phyloP scores from a whole-genome alignment of 2,888 invertebrate species.

The Agrochola lychnidis region DNA sequence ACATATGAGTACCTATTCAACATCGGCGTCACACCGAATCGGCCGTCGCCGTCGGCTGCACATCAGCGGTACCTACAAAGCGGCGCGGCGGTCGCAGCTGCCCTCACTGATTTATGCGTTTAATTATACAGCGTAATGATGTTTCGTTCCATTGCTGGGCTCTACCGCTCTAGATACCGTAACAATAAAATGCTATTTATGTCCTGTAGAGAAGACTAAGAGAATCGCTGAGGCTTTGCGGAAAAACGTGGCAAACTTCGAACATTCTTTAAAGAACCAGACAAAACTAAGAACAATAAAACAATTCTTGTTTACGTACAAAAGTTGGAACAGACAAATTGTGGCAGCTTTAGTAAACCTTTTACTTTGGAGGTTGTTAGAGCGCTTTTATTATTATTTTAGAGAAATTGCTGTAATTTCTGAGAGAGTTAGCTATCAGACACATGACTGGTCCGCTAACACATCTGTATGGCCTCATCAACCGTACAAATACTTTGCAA shows the following conservation, averaged over 20 bases:
- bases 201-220: slow-evolving; percentile 22
- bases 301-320: slow-evolving; percentile 36
- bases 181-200: slow-evolving; percentile 42
- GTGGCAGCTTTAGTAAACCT: slow-evolving; percentile 4
- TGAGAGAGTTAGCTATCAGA: neutral
- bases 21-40: too few species aligned
- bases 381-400: slow-evolving; percentile 2
- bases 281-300: slow-evolving; percentile 37
- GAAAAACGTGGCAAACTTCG: slow-evolving; percentile 22
- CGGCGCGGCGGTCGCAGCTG: slow-evolving; percentile 3
- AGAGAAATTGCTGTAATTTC: slow-evolving; percentile 3
- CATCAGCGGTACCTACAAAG: neutral
- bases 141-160: slow-evolving; percentile 17
- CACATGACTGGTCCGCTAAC: neutral
- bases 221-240: neutral
- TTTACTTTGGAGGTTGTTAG: neutral
- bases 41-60: neutral
- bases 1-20: too few species aligned
- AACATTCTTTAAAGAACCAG: slow-evolving; percentile 38
- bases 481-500: neutral
- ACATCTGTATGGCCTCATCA: neutral
- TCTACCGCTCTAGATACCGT: slow-evolving; percentile 3
- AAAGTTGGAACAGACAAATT: slow-evolving; percentile 21
- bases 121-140: slow-evolving; percentile 49
- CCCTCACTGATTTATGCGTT: slow-evolving; percentile 49